phyloP scores from a whole-genome alignment of 1,140 invertebrate species.

The Drosophila bocki region DNA sequence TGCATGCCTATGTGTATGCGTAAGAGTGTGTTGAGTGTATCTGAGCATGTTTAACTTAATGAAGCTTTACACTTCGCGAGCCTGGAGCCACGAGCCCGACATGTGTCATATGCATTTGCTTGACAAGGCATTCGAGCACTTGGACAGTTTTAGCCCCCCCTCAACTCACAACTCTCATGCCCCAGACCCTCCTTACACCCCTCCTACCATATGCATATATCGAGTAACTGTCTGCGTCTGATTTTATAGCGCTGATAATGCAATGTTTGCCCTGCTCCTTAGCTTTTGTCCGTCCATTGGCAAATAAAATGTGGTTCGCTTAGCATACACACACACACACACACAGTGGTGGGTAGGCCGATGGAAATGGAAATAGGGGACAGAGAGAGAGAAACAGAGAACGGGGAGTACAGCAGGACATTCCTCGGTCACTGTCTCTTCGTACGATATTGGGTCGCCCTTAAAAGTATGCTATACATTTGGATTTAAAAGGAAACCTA shows the following conservation, averaged over 20 bases:
- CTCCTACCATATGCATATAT: slow-evolving; percentile 46
- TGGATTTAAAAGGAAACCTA: no score
- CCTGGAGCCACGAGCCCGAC: slow-evolving; percentile 48
- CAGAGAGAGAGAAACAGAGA: background rate
- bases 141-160: slow-evolving; percentile 31
- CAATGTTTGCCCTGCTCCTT: slow-evolving; percentile 33
- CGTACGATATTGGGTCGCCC: slow-evolving; percentile 1
- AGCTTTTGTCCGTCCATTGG: slow-evolving; percentile 11
- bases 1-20: background rate
- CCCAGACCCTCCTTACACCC: background rate
- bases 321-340: slow-evolving; percentile 10
- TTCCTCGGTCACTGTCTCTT: slow-evolving; percentile 4
- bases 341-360: background rate
- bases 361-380: background rate
- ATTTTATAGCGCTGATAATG: slow-evolving; percentile 65
- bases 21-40: slow-evolving; percentile 16
- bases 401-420: background rate
- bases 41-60: slow-evolving; percentile 56
- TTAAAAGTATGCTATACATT: slow-evolving; percentile 32
- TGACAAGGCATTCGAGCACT: slow-evolving; percentile 54
- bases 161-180: background rate
- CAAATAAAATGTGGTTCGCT: slow-evolving; percentile 52
- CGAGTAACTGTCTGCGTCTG: slow-evolving; percentile 67
- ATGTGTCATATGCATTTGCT: slow-evolving; percentile 78
- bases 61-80: slow-evolving; percentile 57